These are phyloP conservation scores for Aphelocoma californica DNA, from an alignment of 2,797 vertebrate genomes.

Conservation along the genomic window DNA sequence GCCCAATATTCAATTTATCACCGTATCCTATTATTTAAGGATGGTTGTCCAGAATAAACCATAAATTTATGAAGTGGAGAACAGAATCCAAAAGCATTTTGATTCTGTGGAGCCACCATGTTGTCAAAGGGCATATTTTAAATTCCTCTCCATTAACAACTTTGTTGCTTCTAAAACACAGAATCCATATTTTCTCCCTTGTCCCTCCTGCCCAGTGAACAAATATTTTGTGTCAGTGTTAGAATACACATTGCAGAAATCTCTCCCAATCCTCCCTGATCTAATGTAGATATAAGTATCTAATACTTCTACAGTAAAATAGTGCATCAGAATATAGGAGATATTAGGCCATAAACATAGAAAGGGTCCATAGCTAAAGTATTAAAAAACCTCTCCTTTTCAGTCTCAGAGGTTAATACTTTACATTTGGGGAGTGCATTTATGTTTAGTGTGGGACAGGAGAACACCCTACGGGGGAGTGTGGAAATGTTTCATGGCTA, in stretches of 20 bases:
- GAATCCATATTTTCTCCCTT: neutral
- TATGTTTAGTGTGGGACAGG: neutral
- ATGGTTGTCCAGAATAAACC: neutral
- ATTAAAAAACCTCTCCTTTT: neutral
- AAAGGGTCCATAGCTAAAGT: neutral
- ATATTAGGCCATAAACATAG: neutral
- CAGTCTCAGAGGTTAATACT: neutral
- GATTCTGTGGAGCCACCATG: neutral
- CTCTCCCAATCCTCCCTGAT: neutral
- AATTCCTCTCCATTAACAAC: neutral
- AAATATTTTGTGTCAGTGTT: neutral
- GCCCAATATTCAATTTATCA: neutral
- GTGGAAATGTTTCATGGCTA: neutral
- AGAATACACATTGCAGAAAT: neutral
- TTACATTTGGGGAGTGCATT: neutral
- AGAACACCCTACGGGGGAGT: accelerated
- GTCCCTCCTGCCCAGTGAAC: neutral
- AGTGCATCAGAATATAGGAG: neutral
- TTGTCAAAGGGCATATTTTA: neutral
- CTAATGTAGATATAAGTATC: neutral
- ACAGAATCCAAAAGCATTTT: neutral
- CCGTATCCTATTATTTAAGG: neutral
- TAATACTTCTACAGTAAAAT: neutral
- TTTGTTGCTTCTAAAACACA: neutral
- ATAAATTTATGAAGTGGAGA: neutral